phyloP scores from a whole-genome alignment of 1,140 invertebrate genomes.

The Drosophila cardini region DNA sequence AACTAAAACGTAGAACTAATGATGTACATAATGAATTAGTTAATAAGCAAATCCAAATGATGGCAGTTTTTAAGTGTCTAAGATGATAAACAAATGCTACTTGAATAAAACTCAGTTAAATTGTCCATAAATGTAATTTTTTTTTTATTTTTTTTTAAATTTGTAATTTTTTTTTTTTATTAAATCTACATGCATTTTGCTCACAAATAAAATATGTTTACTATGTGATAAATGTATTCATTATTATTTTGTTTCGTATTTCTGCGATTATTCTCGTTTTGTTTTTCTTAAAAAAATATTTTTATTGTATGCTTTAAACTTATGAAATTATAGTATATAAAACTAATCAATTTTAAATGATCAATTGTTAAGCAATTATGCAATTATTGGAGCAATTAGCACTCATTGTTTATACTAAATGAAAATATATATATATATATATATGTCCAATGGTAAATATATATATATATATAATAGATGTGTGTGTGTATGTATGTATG shows the following conservation, averaged over 20 bases:
- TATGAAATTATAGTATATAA: conserved; percentile 20
- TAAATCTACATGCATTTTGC: conserved; percentile 82
- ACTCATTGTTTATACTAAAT: conserved; percentile 43
- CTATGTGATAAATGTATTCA: conserved; percentile 70
- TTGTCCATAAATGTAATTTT: conserved; percentile 60
- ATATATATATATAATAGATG: conserved; percentile 21
- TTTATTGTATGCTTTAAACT: conserved; percentile 52
- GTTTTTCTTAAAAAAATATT: conserved; percentile 57
- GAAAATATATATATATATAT: conserved; percentile 35
- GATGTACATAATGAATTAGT: conserved; percentile 18
- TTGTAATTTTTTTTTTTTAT: conserved; percentile 63
- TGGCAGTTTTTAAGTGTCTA: conserved; percentile 1
- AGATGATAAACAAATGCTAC: conserved; percentile 7
- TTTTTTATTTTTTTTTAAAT: too few relatives aligned
- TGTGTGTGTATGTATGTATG: neutral
- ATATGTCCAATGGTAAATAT: conserved; percentile 49
- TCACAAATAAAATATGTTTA: conserved; percentile 82
- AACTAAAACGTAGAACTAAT: conserved; percentile 15
- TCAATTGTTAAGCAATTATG: conserved; percentile 38
- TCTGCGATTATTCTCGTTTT: conserved; percentile 69
- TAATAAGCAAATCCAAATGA: neutral
- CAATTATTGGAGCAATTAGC: conserved; percentile 52
- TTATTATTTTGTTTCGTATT: conserved; percentile 60
- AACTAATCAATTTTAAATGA: conserved; percentile 53
- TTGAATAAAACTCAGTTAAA: conserved; percentile 30